A percentile compares a stretch with the other conserved stretches of the same genome.
These are phyloP conservation scores for Parotia lawesii DNA, from an alignment of 2,113 vertebrate species.

Conservation along the genomic window DNA sequence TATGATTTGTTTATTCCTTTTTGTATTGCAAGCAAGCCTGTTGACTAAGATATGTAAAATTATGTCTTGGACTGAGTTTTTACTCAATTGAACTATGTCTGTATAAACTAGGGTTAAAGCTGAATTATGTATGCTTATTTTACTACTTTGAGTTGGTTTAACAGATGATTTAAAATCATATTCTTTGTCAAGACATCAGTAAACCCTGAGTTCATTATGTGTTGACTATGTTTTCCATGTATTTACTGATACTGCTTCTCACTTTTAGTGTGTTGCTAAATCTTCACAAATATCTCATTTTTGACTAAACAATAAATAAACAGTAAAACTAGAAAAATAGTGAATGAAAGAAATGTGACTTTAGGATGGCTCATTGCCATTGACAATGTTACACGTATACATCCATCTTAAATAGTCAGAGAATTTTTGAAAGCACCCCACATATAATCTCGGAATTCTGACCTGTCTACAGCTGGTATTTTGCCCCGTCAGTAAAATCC, in stretches of 20 bases:
- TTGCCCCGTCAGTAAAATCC: background rate
- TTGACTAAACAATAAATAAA: background rate
- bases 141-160: background rate
- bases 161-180: background rate
- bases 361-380: background rate
- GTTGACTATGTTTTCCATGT: background rate
- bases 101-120: background rate
- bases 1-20: background rate
- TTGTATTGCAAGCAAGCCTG: background rate
- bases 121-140: background rate
- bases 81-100: background rate
- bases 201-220: background rate
- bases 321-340: background rate
- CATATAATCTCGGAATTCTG: background rate
- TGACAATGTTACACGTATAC: background rate
- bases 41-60: background rate
- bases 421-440: background rate
- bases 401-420: background rate
- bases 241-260: background rate
- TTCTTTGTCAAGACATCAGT: background rate
- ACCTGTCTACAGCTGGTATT: background rate
- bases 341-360: background rate
- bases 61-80: background rate
- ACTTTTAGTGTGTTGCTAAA: background rate
- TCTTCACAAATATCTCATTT: background rate